phyloP scores from a whole-genome alignment of 2,888 invertebrate species.

The Omphaloscelis lunosa region DNA sequence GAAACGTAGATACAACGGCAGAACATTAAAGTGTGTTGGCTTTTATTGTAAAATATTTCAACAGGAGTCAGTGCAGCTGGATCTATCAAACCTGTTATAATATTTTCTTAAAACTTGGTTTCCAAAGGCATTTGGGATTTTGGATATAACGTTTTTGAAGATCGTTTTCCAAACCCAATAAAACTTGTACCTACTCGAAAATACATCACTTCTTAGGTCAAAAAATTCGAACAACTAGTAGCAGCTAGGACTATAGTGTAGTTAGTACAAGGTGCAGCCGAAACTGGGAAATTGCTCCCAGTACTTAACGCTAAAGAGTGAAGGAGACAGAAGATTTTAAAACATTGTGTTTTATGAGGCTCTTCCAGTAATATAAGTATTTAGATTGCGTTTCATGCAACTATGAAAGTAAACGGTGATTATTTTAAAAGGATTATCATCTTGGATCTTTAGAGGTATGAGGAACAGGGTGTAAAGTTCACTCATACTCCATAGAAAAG shows the following conservation, averaged over 20 bases:
- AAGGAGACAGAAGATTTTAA: constrained; percentile 77
- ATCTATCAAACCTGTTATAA: background rate
- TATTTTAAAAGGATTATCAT: background rate
- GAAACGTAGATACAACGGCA: too few species aligned
- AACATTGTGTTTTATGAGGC: constrained; percentile 79
- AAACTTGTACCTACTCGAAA: background rate
- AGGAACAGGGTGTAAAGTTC: too few species aligned
- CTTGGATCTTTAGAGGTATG: background rate
- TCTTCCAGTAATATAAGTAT: constrained; percentile 62
- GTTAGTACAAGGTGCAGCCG: constrained; percentile 76
- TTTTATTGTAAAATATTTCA: too few species aligned
- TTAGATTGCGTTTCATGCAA: constrained; percentile 56
- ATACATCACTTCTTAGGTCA: constrained; percentile 2
- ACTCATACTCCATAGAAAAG: too few species aligned
- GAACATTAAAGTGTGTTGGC: too few species aligned
- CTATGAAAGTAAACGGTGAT: constrained; percentile 12
- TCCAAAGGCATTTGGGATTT: background rate
- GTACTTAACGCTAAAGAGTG: constrained; percentile 77
- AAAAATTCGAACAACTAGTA: constrained; percentile 64
- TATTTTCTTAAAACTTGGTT: background rate
- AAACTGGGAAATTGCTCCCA: constrained; percentile 82
- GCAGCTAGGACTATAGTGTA: constrained; percentile 69
- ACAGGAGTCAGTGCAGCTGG: background rate
- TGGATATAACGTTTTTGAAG: too few species aligned
- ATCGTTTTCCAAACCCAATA: background rate